Percentiles rank a stretch among this genome's conserved stretches.
phyloP scores from a whole-genome alignment of 2,113 vertebrate species.

The Paramormyrops kingsleyae region DNA sequence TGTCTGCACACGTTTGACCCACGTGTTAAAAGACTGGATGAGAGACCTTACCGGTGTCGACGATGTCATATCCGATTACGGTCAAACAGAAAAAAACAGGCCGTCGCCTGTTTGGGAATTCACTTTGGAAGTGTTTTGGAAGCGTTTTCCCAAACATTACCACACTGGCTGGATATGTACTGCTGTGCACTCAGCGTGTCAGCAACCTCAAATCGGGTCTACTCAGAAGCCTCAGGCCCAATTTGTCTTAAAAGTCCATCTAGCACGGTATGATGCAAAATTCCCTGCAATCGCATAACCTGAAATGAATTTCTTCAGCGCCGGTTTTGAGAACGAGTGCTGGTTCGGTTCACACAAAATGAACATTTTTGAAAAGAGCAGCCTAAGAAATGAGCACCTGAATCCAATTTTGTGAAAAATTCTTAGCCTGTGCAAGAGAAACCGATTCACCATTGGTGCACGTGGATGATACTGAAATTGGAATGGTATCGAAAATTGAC shows the following conservation, averaged over 20 bases:
- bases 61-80: conserved; percentile 15
- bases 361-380: neutral
- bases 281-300: neutral
- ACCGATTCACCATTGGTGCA: neutral
- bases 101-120: neutral
- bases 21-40: neutral
- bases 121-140: conserved; percentile 4
- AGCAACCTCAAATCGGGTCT: neutral
- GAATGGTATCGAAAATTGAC: neutral
- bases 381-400: neutral
- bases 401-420: neutral
- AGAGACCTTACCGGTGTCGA: neutral
- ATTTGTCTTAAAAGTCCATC: neutral
- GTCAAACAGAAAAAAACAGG: neutral
- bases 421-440: neutral
- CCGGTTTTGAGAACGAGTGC: neutral
- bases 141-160: conserved; percentile 14
- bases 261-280: neutral
- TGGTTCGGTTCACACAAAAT: neutral
- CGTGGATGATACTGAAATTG: neutral
- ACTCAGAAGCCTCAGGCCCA: neutral
- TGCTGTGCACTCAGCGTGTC: neutral
- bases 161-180: conserved; percentile 7
- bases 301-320: neutral
- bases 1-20: conserved; percentile 22